Percentiles rank a stretch among this genome's conserved stretches.
Evolutionary conservation across 2,888 invertebrate genomes (phyloP).

Genomic region (Archips crataeganus): DNA sequence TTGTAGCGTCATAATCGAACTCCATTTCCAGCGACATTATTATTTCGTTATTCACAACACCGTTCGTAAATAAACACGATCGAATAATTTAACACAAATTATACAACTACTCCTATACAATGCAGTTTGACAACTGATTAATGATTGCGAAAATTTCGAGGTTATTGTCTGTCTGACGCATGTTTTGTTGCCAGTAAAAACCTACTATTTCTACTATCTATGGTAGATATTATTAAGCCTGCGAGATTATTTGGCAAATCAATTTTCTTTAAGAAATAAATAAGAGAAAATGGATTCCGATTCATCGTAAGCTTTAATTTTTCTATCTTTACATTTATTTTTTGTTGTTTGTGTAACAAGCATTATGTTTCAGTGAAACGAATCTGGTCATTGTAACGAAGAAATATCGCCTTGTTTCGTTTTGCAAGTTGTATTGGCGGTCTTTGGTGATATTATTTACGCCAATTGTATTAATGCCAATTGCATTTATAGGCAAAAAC

Average conservation of each 20-base stretch:
- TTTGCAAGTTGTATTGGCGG: conserved; percentile 66
- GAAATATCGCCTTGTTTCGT: conserved; percentile 56
- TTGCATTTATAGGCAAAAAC: conserved; percentile 57
- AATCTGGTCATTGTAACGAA: conserved; percentile 64
- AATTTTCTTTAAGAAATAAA: conserved; percentile 36
- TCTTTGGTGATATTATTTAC: conserved; percentile 56
- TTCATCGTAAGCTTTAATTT: conserved; percentile 52
- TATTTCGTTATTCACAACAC: conserved; percentile 47
- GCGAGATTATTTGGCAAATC: conserved; percentile 31
- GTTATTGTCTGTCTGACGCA: conserved; percentile 13
- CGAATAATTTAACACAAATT: conserved; percentile 49
- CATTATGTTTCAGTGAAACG: conserved; percentile 59
- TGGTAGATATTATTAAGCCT: conserved; percentile 20
- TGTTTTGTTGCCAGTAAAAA: conserved; percentile 18
- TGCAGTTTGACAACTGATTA: conserved; percentile 72
- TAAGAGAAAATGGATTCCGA: conserved; percentile 51
- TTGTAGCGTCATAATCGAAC: conserved; percentile 74
- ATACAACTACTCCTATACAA: conserved; percentile 52
- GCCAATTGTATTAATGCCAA: conserved; percentile 64
- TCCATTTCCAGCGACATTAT: conserved; percentile 76
- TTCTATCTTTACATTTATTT: background rate
- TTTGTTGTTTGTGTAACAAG: background rate
- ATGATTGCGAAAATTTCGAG: conserved; percentile 38
- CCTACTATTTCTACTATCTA: conserved; percentile 33
- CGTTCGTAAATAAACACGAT: conserved; percentile 62